Evolutionary conservation across 2,113 vertebrate species (phyloP).

Genomic region (Nannobrachium achirus): DNA sequence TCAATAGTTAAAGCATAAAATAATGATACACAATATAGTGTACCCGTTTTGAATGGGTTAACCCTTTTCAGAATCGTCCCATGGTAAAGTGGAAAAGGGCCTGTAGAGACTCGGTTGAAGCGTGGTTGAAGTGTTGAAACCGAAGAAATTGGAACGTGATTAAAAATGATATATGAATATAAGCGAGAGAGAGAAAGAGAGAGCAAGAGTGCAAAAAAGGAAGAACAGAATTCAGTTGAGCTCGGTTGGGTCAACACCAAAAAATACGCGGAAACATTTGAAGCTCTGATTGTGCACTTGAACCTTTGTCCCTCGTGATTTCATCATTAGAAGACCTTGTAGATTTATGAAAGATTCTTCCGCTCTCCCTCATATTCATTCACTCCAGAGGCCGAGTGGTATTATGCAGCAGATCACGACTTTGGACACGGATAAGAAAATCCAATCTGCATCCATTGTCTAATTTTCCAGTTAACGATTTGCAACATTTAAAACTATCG

Average conservation of each 20-base stretch:
- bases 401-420: slow-evolving; percentile 48
- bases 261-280: slow-evolving; percentile 21
- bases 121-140: slow-evolving; percentile 19
- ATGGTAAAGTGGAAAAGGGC: no score
- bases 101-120: neutral
- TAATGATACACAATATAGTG: no score
- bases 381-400: slow-evolving; percentile 38
- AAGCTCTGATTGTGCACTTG: slow-evolving; percentile 60
- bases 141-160: slow-evolving; percentile 44
- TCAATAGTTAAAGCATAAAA: no score
- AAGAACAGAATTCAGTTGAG: slow-evolving; percentile 40
- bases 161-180: no score
- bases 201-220: slow-evolving; percentile 13
- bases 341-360: slow-evolving; percentile 57
- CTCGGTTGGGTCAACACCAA: slow-evolving; percentile 19
- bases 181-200: slow-evolving; percentile 23
- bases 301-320: slow-evolving; percentile 9
- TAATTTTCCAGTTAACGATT: slow-evolving; percentile 58
- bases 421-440: slow-evolving; percentile 50
- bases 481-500: slow-evolving; percentile 43
- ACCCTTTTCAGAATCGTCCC: no score
- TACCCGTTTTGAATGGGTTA: no score
- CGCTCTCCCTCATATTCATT: slow-evolving; percentile 58
- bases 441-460: slow-evolving; percentile 50
- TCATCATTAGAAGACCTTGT: slow-evolving; percentile 62